Percentiles rank a stretch among this genome's conserved stretches.
phyloP scores from a whole-genome alignment of 2,888 invertebrate species.

The Orthosia incerta region DNA sequence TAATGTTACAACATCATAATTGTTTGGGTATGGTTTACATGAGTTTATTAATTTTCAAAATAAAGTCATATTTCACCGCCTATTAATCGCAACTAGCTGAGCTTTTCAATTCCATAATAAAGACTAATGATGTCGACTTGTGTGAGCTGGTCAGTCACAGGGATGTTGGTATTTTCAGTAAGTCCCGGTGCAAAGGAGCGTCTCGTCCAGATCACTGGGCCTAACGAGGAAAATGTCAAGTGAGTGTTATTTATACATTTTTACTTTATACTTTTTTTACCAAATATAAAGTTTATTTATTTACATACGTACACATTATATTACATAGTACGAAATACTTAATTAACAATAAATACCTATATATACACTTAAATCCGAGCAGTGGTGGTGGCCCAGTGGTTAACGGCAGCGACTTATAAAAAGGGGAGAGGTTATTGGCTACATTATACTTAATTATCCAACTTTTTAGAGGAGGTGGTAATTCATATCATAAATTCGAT shows the following conservation, averaged over 20 bases:
- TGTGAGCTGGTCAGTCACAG: slow-evolving; percentile 55
- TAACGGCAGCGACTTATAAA: too few species aligned
- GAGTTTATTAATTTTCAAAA: slow-evolving; percentile 50
- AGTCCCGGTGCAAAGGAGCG: slow-evolving; percentile 98
- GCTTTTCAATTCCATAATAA: slow-evolving; percentile 72
- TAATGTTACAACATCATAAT: slow-evolving; percentile 50
- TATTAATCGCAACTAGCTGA: slow-evolving; percentile 81
- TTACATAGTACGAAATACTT: too few species aligned
- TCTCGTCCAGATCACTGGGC: slow-evolving; percentile 98
- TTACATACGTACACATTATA: too few species aligned
- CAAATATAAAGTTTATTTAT: too few species aligned
- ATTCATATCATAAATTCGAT: background rate
- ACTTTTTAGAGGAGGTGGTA: background rate
- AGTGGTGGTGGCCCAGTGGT: too few species aligned
- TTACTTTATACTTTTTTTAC: background rate
- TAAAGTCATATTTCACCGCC: slow-evolving; percentile 69
- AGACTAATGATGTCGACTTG: slow-evolving; percentile 56
- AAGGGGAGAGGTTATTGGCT: too few species aligned
- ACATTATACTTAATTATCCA: too few species aligned
- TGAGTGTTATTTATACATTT: slow-evolving; percentile 80
- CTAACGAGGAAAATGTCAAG: slow-evolving; percentile 98
- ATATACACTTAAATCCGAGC: too few species aligned
- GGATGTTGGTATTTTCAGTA: slow-evolving; percentile 91
- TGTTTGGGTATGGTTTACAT: slow-evolving; percentile 63
- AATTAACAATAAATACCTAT: too few species aligned